Base-by-base conservation (phyloP, 2,888 invertebrate genomes). In the Phortica magna region DNA sequence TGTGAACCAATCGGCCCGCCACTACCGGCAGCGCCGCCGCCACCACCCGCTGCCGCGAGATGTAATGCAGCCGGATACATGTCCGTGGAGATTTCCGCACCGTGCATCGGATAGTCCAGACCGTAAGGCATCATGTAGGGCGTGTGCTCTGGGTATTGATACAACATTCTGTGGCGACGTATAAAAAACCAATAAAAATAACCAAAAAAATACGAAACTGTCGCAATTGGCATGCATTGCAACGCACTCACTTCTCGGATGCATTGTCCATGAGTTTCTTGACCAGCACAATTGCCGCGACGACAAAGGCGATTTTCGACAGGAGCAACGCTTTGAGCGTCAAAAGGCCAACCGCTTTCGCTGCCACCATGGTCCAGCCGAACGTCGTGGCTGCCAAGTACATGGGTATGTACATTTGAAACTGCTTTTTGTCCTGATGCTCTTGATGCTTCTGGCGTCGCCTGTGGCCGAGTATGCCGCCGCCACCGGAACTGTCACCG, bases 371-470 rank as follows among this genome's bases (percentile, higher is more conserved):
- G 67, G 94, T 93, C 81, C 94, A 93, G 10, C 94, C 94, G 0
- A 95, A 94, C 0, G 94, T 93, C 84, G 95, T 95, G 91, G 95
- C 94, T 42, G 95, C 95, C 83, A 95, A 92, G 67, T 95, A 91
- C 85, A 95, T 92, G 7, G 95, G 95, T 10, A 96, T 91, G 75
- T 95, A 92, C 84, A 95, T 93, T 89, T 94, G 94, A 79, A 94
- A 93, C 81, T 94, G 93, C 84, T 95, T 95, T 81, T 94, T 94
- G 79, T 94, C 94, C 74, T 94, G 93, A 4, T 85, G 84, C 41
- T 89, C 86, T 7, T 89, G 80, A 39, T 81, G 74, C 4, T 57
- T 82, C 0, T 83, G 88, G 4, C 85, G 85, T 3, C 88, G 83
- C 2, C 88, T 81, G 7, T 84, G 81, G 74, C 76, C 81, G 6